Percentiles rank a stretch among this genome's conserved stretches.
These are phyloP conservation scores for Elmis aenea DNA, from an alignment of 2,888 invertebrate species.

Conservation along the genomic window DNA sequence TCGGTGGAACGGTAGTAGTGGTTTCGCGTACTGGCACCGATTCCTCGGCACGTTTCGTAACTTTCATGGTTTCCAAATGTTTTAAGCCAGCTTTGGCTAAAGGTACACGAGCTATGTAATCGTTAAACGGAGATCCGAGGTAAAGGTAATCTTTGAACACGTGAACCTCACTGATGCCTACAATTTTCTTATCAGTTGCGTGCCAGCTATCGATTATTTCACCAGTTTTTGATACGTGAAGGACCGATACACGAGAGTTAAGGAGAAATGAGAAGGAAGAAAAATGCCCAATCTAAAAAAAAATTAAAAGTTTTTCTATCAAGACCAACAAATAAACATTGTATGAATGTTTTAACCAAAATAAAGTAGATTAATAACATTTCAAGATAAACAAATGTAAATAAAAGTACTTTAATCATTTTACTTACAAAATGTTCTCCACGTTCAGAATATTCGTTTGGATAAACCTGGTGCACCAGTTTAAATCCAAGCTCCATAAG, in stretches of 20 bases:
- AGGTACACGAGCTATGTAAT: constrained; percentile 61
- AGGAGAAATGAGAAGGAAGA: constrained; percentile 38
- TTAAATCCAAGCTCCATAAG: constrained; percentile 62
- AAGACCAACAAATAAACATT: too few species aligned
- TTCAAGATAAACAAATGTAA: constrained; percentile 1
- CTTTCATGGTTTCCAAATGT: constrained; percentile 23
- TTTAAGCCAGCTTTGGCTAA: constrained; percentile 49
- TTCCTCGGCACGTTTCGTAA: constrained; percentile 9
- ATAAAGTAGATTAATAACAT: constrained; percentile 12
- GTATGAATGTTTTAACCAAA: too few species aligned
- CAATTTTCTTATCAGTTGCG: constrained; percentile 54
- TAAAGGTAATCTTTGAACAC: constrained; percentile 61
- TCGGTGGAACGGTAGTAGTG: background rate
- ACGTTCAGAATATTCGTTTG: constrained; percentile 59
- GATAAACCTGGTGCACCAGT: constrained; percentile 58
- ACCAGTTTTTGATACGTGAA: constrained; percentile 68
- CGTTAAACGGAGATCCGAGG: constrained; percentile 64
- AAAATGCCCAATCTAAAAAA: constrained; percentile 62
- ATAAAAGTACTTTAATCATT: constrained; percentile 10
- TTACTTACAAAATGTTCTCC: constrained; percentile 56
- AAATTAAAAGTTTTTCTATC: constrained; percentile 16
- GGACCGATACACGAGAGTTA: constrained; percentile 50
- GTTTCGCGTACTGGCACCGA: constrained; percentile 2
- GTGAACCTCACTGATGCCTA: constrained; percentile 60
- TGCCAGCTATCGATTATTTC: constrained; percentile 66